These are phyloP conservation scores for Drosophila repletoides DNA, from an alignment of 1,140 invertebrate genomes.

Conservation along the genomic window DNA sequence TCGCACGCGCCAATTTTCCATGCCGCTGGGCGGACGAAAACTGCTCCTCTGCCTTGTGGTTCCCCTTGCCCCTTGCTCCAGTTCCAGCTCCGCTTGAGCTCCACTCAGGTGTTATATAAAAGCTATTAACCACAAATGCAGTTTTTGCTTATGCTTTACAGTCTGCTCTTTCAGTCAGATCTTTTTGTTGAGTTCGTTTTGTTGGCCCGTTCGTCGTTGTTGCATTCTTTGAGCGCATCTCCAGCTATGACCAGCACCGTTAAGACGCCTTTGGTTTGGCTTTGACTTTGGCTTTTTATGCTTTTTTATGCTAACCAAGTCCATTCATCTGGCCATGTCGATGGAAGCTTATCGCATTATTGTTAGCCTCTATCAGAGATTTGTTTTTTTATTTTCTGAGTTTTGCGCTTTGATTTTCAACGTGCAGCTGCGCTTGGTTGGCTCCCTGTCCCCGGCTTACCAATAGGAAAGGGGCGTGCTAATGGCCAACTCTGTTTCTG, in stretches of 20 bases:
- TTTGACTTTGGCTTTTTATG: background rate
- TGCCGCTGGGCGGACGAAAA: conserved; percentile 44
- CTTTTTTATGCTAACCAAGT: conserved; percentile 22
- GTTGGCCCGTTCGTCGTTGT: conserved; percentile 13
- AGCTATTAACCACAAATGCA: conserved; percentile 64
- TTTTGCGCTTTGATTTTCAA: background rate
- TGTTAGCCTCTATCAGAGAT: conserved; percentile 25
- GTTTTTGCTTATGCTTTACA: too few species aligned
- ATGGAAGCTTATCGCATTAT: conserved; percentile 52
- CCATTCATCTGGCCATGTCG: conserved; percentile 22
- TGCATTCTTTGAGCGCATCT: conserved; percentile 42
- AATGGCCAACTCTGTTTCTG: conserved; percentile 8
- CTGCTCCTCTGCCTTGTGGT: background rate
- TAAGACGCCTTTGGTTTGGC: conserved; percentile 42
- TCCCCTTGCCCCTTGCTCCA: conserved; percentile 19
- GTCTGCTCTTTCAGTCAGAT: conserved; percentile 7
- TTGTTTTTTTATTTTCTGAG: conserved; percentile 31
- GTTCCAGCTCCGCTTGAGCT: conserved; percentile 19
- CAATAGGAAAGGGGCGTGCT: conserved; percentile 23
- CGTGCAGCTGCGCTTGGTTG: conserved; percentile 20
- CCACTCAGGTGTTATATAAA: conserved; percentile 68
- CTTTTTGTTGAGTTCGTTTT: conserved; percentile 15
- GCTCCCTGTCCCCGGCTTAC: conserved; percentile 17
- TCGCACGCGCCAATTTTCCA: conserved; percentile 76
- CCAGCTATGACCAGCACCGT: conserved; percentile 46